Evolutionary conservation across 23 tunicate species (phyloP), one percentile per base, ranked within the genome.

Genomic region (Ciona savignyi): DNA sequence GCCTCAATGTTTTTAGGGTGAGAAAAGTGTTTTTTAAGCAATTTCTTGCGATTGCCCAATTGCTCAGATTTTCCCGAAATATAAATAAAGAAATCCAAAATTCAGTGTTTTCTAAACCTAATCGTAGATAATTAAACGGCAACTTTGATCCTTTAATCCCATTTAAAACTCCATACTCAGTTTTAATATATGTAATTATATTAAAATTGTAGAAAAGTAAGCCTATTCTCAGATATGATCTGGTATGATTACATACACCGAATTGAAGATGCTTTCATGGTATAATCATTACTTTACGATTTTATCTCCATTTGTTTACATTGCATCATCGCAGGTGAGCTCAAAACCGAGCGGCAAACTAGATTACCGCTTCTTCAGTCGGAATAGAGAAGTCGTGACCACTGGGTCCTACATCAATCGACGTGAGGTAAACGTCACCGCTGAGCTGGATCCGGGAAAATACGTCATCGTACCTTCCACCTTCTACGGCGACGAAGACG

Each of bases 401-500:
- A 72, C 70, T 30, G 90, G 90, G 0, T 26, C 78, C 11, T 83
- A 83, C 82, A 64, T 72, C 85, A 78, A 83, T 31, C 64, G 65
- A 21, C 76, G 97, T 4, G 97, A 90, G 65, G 97, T 90, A 0
- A 83, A 78, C 67, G 61, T 79, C 25, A 83, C 97, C 30, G 78
- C 85, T 29, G 78, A 78, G 67, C 74, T 90, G 42, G 33, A 29
- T 4, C 90, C 90, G 26, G 97, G 97, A 11, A 30, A 74, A 71
- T 90, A 90, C 90, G 90, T 90, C 71, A 62, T 90, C 1, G 89
- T 90, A 23, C 97, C 97, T 3, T 83, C 90, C 2, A 74, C 82
- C 27, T 90, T 83, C 60, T 27, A 83, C 83, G 42, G 81, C 2
- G 85, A 66, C 29, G 32, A 75, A 2, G 33, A 48, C 0, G 89